These are phyloP conservation scores for Melinaea menophilus DNA, from an alignment of 2,888 invertebrate species.

Conservation along the genomic window DNA sequence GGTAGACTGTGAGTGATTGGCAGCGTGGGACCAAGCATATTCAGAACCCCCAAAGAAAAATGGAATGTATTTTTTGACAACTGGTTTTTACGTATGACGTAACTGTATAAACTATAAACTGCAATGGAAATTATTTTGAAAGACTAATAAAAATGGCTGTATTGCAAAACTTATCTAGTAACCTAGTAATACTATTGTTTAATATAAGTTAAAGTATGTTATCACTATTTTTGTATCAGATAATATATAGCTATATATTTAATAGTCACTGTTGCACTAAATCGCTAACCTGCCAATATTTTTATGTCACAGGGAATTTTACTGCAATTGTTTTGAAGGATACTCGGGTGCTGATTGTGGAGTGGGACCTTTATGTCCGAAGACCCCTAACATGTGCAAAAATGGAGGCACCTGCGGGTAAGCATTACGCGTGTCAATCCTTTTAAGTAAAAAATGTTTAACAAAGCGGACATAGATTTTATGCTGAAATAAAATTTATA, in stretches of 20 bases:
- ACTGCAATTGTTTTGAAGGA: constrained; percentile 88
- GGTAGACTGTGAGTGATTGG: no score
- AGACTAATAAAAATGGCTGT: no score
- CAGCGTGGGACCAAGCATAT: no score
- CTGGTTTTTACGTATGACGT: no score
- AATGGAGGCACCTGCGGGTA: constrained; percentile 93
- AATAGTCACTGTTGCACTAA: background rate
- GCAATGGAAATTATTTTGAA: no score
- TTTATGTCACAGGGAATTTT: constrained; percentile 79
- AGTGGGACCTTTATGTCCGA: constrained; percentile 86
- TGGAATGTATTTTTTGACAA: no score
- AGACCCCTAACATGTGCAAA: constrained; percentile 80
- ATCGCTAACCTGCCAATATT: constrained; percentile 1
- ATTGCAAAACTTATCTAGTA: no score
- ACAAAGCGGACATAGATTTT: constrained; percentile 2
- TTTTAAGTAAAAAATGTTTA: constrained; percentile 10
- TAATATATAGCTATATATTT: background rate
- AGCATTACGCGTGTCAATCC: constrained; percentile 40
- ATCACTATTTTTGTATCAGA: no score
- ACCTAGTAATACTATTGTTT: no score
- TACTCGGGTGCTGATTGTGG: constrained; percentile 89
- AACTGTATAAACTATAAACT: no score
- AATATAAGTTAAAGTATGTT: no score
- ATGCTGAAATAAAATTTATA: constrained; percentile 9
- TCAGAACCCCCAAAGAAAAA: no score